phyloP scores from a whole-genome alignment of 2,113 vertebrate species.

The Equus quagga region DNA sequence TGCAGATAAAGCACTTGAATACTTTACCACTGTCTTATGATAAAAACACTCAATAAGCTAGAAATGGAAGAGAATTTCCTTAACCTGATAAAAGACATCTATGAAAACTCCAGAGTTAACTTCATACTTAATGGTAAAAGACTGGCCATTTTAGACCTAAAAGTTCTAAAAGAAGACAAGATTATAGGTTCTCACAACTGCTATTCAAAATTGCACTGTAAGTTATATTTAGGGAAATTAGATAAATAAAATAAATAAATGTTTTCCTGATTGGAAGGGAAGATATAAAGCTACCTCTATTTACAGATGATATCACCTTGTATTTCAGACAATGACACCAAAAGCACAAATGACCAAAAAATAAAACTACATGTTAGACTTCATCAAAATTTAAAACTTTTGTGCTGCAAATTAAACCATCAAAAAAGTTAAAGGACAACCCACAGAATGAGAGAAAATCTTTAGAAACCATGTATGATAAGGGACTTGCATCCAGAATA shows the following conservation, averaged over 20 bases:
- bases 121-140: background rate
- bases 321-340: background rate
- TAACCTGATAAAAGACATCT: background rate
- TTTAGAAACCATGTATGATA: background rate
- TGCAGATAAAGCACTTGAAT: background rate
- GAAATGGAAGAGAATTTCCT: background rate
- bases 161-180: background rate
- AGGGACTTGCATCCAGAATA: background rate
- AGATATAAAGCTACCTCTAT: background rate
- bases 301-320: background rate
- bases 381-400: background rate
- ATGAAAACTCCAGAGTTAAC: background rate
- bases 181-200: background rate
- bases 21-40: background rate
- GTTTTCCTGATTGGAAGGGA: background rate
- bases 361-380: background rate
- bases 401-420: background rate
- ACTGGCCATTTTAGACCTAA: background rate
- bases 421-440: background rate
- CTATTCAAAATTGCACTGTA: background rate
- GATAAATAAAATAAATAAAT: background rate
- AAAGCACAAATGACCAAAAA: background rate
- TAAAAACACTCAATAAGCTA: background rate
- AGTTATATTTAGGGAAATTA: background rate
- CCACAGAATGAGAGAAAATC: background rate